phyloP scores from a whole-genome alignment of 1,140 invertebrate species.

The Liolophura sinensis region DNA sequence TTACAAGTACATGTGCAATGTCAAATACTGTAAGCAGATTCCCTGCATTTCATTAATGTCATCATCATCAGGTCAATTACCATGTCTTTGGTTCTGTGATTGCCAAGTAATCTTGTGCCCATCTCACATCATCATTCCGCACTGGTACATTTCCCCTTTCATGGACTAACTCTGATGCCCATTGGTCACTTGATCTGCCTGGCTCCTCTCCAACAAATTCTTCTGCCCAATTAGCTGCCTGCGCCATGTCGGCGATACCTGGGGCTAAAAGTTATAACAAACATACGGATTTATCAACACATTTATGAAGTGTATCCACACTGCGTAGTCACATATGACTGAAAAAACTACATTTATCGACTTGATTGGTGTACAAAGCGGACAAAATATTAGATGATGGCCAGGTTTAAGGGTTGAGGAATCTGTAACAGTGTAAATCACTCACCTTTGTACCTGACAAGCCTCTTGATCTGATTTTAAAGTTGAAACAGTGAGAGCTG shows the following conservation, averaged over 20 bases:
- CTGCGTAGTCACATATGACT: no score
- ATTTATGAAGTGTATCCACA: no score
- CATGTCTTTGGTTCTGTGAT: constrained; percentile 56
- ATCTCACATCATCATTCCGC: constrained; percentile 50
- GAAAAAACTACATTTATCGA: constrained; percentile 31
- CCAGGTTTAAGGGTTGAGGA: constrained; percentile 3
- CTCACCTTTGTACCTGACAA: no score
- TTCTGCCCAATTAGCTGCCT: constrained; percentile 47
- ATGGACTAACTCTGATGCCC: constrained; percentile 16
- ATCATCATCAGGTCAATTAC: constrained; percentile 16
- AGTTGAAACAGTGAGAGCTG: no score
- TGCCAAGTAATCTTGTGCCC: constrained; percentile 68
- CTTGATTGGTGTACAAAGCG: constrained; percentile 58
- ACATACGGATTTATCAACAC: not conserved
- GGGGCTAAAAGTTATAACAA: constrained; percentile 55
- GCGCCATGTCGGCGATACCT: constrained; percentile 60
- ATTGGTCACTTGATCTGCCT: constrained; percentile 6
- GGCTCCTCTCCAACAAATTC: constrained; percentile 42
- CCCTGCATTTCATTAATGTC: not conserved
- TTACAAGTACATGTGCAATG: no score
- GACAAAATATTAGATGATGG: no score
- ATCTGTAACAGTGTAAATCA: no score
- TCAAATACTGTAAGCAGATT: no score
- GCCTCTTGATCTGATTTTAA: no score
- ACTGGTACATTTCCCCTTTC: no score